A percentile compares a stretch with the other conserved stretches of the same genome.
phyloP scores from a whole-genome alignment of 2,113 vertebrate genomes.

The Arizona elegans region DNA sequence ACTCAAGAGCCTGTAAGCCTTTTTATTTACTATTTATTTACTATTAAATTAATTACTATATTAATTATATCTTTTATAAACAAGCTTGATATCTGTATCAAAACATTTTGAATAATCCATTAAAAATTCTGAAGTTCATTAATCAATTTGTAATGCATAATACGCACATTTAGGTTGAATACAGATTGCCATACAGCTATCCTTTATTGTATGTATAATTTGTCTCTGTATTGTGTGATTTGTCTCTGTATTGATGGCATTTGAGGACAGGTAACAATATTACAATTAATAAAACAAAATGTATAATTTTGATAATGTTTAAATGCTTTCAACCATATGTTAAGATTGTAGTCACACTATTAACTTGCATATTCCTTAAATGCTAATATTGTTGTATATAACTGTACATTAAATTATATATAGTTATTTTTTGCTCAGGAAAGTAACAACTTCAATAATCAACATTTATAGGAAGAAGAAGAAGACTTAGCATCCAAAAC shows the following conservation, averaged over 20 bases:
- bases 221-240: neutral
- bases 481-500: conserved; percentile 65
- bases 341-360: neutral
- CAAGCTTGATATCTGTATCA: neutral
- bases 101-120: neutral
- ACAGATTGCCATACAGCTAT: neutral
- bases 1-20: conserved; percentile 70
- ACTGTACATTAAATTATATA: conserved; percentile 9
- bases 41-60: neutral
- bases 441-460: neutral
- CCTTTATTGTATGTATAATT: neutral
- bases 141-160: neutral
- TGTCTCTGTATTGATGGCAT: neutral
- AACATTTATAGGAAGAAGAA: conserved; percentile 65
- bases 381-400: conserved; percentile 14
- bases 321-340: neutral
- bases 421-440: neutral
- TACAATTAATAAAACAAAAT: neutral
- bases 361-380: neutral
- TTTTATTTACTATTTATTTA: conserved; percentile 3
- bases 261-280: neutral
- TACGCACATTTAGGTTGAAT: neutral
- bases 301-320: neutral
- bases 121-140: neutral
- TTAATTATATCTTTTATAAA: neutral